phyloP scores from a whole-genome alignment of 2,797 vertebrate species.

The Macroramphosus scolopax region DNA sequence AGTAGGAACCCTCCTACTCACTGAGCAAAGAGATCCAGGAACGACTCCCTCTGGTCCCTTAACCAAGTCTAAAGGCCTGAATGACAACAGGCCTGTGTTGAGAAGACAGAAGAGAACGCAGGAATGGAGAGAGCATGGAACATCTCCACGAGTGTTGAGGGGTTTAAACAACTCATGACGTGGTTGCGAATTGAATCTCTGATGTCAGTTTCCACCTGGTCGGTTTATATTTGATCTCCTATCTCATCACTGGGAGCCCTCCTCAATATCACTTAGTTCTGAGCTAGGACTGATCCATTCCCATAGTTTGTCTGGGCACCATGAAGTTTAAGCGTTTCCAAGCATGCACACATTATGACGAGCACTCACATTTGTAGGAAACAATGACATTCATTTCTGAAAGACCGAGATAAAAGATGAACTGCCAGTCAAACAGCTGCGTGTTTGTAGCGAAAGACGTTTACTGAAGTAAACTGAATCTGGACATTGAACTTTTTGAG shows the following conservation, averaged over 20 bases:
- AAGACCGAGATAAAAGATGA: too few relatives aligned
- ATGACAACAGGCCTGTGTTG: constrained; percentile 53
- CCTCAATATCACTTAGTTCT: background rate
- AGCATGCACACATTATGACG: too few relatives aligned
- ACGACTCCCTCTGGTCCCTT: constrained; percentile 54
- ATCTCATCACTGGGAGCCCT: background rate
- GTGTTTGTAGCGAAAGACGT: too few relatives aligned
- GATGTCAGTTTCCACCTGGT: background rate
- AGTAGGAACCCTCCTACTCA: constrained; percentile 71
- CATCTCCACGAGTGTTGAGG: constrained; percentile 14
- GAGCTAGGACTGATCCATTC: too few relatives aligned
- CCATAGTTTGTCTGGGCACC: too few relatives aligned
- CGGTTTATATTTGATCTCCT: constrained; percentile 4
- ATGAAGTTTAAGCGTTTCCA: too few relatives aligned
- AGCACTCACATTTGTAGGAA: too few relatives aligned
- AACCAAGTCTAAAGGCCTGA: constrained; percentile 47
- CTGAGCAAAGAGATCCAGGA: constrained; percentile 62
- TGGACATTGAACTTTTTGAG: too few relatives aligned
- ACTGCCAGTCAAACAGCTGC: too few relatives aligned
- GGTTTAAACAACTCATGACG: background rate
- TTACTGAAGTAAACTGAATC: too few relatives aligned
- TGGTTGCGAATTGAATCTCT: background rate
- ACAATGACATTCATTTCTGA: too few relatives aligned
- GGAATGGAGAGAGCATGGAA: constrained; percentile 8
- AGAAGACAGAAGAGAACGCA: constrained; percentile 35